Percentiles rank a stretch among this genome's conserved stretches.
These are phyloP conservation scores for Tetanocera ferruginea DNA, from an alignment of 2,888 invertebrate species.

Conservation along the genomic window DNA sequence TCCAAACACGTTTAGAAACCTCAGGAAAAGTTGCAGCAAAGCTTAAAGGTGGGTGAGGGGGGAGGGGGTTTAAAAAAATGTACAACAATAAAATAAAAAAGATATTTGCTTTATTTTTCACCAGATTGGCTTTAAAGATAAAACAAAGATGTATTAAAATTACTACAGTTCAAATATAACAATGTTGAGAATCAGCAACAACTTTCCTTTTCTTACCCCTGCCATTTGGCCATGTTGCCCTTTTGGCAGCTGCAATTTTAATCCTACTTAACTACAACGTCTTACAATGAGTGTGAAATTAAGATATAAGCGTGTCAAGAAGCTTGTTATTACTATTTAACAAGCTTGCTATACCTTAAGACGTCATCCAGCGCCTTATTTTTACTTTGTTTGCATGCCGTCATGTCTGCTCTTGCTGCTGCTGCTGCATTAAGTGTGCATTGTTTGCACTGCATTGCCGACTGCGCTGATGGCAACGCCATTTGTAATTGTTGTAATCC, in stretches of 20 bases:
- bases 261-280: neutral
- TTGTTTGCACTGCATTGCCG: neutral
- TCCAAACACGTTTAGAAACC: too few relatives aligned
- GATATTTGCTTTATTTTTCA: too few relatives aligned
- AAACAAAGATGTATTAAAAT: too few relatives aligned
- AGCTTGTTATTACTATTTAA: neutral
- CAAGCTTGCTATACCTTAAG: too few relatives aligned
- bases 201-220: too few relatives aligned
- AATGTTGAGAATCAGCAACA: too few relatives aligned
- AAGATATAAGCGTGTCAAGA: neutral
- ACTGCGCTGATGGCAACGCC: slow-evolving; percentile 2
- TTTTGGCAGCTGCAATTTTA: neutral
- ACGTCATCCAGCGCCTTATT: slow-evolving; percentile 8
- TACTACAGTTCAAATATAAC: too few relatives aligned
- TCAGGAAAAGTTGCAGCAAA: too few relatives aligned
- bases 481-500: slow-evolving; percentile 28
- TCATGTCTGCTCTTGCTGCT: neutral
- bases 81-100: too few relatives aligned
- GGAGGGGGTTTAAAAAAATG: too few relatives aligned
- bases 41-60: too few relatives aligned
- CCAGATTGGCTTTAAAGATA: too few relatives aligned
- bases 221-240: neutral
- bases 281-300: neutral
- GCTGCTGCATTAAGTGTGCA: neutral
- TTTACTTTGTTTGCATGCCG: neutral